These are phyloP conservation scores for Thalassaphorura encarpata DNA, from an alignment of 1,140 invertebrate genomes.

Conservation along the genomic window DNA sequence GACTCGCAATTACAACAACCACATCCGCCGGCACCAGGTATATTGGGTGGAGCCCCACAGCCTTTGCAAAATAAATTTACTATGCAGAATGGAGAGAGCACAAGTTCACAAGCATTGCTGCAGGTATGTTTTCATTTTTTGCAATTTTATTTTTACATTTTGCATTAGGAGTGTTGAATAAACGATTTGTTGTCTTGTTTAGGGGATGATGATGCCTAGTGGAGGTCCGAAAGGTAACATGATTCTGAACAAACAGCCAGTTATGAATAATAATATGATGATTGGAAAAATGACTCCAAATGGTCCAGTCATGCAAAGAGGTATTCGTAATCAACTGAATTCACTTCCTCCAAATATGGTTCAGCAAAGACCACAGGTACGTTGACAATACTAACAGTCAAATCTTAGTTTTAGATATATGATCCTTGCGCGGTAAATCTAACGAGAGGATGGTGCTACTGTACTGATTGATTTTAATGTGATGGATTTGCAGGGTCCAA, in stretches of 20 bases:
- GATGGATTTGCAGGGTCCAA: conserved; percentile 11
- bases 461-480: background rate
- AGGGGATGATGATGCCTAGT: conserved; percentile 29
- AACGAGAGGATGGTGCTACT: background rate
- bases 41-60: conserved; percentile 53
- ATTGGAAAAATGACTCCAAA: conserved; percentile 28
- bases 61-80: conserved; percentile 44
- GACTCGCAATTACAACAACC: conserved; percentile 35
- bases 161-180: background rate
- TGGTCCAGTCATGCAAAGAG: conserved; percentile 24
- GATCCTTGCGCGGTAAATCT: too few relatives aligned
- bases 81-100: conserved; percentile 26
- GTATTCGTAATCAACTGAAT: conserved; percentile 18
- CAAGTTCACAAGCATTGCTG: conserved; percentile 10
- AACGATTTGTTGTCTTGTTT: background rate
- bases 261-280: conserved; percentile 30
- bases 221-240: conserved; percentile 10
- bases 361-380: conserved; percentile 25
- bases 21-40: conserved; percentile 47
- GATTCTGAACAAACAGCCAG: conserved; percentile 20
- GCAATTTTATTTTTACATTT: background rate
- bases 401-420: background rate
- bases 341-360: conserved; percentile 15
- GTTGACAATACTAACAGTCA: background rate
- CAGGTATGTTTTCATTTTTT: conserved; percentile 2